Conservation (phyloP, 2,888 invertebrate species). For the Disparrhopalites patrizii region DNA sequence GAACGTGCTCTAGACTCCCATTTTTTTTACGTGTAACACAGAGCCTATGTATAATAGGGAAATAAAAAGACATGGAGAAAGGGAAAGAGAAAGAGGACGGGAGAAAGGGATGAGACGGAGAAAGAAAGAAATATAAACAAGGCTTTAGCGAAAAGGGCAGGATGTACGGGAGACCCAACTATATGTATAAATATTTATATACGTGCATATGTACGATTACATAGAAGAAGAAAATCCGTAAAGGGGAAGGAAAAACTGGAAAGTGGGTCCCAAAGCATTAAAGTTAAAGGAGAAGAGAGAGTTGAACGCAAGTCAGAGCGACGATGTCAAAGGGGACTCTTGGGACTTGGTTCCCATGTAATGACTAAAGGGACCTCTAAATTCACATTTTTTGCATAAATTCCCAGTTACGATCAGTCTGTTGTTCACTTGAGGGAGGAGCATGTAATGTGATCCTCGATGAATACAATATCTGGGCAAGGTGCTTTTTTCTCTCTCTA, state of each 20-base stretch:
- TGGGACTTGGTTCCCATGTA: conserved; percentile 30
- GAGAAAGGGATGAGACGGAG: not conserved
- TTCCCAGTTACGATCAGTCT: conserved; percentile 34
- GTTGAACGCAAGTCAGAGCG: conserved; percentile 22
- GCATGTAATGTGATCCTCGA: conserved; percentile 23
- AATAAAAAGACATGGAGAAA: not conserved
- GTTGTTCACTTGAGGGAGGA: conserved; percentile 26
- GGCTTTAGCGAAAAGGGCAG: too few relatives aligned
- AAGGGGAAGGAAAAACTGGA: conserved; percentile 31
- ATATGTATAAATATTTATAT: too few relatives aligned
- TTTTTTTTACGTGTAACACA: too few relatives aligned
- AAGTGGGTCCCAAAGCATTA: conserved; percentile 34
- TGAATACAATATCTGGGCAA: conserved; percentile 17
- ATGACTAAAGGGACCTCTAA: conserved; percentile 37
- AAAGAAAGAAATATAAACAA: too few relatives aligned
- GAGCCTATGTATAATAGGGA: too few relatives aligned
- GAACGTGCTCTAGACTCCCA: too few relatives aligned
- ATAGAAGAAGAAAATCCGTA: conserved; percentile 28
- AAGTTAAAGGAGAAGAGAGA: conserved; percentile 33
- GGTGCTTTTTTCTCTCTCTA: too few relatives aligned
- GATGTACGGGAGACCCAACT: too few relatives aligned
- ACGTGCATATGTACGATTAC: not conserved
- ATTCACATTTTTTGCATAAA: conserved; percentile 38
- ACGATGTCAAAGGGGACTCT: conserved; percentile 35
- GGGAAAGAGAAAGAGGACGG: not conserved